Percentiles rank a stretch among this genome's conserved stretches.
Evolutionary conservation across 2,888 invertebrate species (phyloP).

Genomic region (Coleophora deauratella): DNA sequence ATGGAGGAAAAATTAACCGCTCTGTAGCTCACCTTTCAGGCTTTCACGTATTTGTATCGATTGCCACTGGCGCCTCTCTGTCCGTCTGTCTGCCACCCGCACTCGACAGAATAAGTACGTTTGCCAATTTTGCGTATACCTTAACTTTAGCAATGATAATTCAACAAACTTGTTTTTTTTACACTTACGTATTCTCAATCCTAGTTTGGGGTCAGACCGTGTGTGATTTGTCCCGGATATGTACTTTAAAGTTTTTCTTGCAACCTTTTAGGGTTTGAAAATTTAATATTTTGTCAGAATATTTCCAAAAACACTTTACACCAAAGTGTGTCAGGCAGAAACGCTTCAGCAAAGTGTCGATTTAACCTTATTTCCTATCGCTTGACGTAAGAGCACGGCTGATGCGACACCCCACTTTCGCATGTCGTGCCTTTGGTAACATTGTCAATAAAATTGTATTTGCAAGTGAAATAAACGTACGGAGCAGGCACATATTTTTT

Average conservation of each 20-base stretch:
- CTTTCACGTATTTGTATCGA: constrained; percentile 9
- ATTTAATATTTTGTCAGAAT: no score
- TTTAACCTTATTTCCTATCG: constrained; percentile 1
- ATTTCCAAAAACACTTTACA: no score
- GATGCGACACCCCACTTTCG: neutral
- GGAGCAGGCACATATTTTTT: neutral
- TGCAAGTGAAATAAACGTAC: constrained; percentile 21
- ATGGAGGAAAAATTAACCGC: no score
- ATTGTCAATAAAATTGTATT: constrained; percentile 41
- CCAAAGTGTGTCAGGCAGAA: no score
- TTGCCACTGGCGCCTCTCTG: constrained; percentile 16
- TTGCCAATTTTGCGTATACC: constrained; percentile 12
- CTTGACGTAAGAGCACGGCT: neutral
- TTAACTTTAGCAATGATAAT: constrained; percentile 14
- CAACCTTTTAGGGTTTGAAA: no score
- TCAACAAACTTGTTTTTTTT: neutral
- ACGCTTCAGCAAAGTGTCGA: neutral
- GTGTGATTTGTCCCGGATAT: no score
- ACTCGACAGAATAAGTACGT: constrained; percentile 4
- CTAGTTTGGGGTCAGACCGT: no score
- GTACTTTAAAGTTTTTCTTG: no score
- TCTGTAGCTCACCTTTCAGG: no score
- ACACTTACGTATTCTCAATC: neutral
- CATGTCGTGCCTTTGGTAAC: constrained; percentile 22
- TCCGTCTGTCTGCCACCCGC: constrained; percentile 10